phyloP scores from a whole-genome alignment of 2,888 invertebrate genomes.

The Caenorhabditis imperialis region DNA sequence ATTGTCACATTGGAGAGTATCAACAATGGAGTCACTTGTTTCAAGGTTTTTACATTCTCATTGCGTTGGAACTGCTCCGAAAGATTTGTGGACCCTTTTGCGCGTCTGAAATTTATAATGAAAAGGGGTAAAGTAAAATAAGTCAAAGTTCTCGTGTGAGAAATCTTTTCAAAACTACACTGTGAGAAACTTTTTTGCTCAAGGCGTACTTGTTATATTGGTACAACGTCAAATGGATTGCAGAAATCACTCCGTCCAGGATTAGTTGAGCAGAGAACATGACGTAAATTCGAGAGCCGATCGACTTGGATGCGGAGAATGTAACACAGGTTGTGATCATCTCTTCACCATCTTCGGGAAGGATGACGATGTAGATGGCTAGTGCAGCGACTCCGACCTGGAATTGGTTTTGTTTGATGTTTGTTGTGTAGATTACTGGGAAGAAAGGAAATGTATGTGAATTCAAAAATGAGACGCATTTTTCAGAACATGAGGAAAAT shows the following conservation, averaged over 20 bases:
- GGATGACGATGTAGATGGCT: conserved; percentile 20
- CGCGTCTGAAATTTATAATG: conserved; percentile 20
- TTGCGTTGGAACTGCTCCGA: conserved; percentile 41
- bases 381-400: conserved; percentile 36
- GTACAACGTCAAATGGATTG: conserved; percentile 26
- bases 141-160: background rate
- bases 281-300: conserved; percentile 29
- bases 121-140: background rate
- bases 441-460: no score
- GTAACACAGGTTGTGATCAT: conserved; percentile 47
- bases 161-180: background rate
- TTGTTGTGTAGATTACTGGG: no score
- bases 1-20: conserved; percentile 23
- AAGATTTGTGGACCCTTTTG: conserved; percentile 12
- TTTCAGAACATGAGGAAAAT: no score
- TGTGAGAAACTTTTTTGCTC: background rate
- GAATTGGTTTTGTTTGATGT: no score
- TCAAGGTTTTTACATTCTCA: conserved; percentile 39
- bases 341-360: conserved; percentile 46
- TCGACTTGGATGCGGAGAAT: conserved; percentile 43
- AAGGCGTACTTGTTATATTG: conserved; percentile 28
- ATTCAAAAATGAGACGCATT: no score
- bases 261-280: conserved; percentile 41
- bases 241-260: conserved; percentile 21
- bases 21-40: conserved; percentile 30